Base-by-base conservation (phyloP, 2,888 invertebrate genomes). In the Rhorus exstirpatorius region DNA sequence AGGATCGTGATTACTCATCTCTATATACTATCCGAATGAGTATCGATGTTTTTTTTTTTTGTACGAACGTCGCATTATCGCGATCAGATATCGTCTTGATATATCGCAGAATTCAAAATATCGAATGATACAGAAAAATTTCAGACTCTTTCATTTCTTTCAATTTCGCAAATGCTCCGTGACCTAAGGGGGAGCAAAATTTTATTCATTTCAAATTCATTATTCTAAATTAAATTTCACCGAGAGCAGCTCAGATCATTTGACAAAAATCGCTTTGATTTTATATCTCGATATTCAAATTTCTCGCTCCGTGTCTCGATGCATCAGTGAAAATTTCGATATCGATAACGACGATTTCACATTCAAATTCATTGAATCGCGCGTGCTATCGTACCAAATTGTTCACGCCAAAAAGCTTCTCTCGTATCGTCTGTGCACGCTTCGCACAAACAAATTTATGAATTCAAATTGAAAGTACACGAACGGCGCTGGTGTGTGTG, bases 11-110 rank as follows among this genome's bases (percentile, higher is more conserved):
- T 55, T 53, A 58, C 55, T 63, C 14, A 44, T 44, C 17, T 65
- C 17, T 55, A 53, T 17, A 31, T 24, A 51, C 17, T 12, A 51
- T 14, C 21, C 26, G 17, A 51, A 72, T 60, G 38, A 38, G 55
- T 44, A 77, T 77, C 49, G 49, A 70, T 44, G 58, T 65, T 70
- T 68, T 65, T 63, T 38, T 63, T 70, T 70, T 65, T 63, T 38
- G 26, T 41, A 19, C n/a, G 41, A 51, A 70, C 12, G 26, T 70
- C 75, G 41, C 41, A 51, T 63, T 41, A 75, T 75, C 26, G 53
- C 41, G 26, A 51, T 44, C 53, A 51, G 41, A 75, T 24, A 41
- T 63, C 14, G 35, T 12, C n/a, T 38, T 55, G 44, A 68, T 68
- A 38, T 51, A 26, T 38, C 12, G 49, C 38, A 19, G 17, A n/a